Evolutionary conservation across 1,140 invertebrate genomes (phyloP), one percentile per base, ranked within the genome.

Genomic region (Dreissena polymorpha): DNA sequence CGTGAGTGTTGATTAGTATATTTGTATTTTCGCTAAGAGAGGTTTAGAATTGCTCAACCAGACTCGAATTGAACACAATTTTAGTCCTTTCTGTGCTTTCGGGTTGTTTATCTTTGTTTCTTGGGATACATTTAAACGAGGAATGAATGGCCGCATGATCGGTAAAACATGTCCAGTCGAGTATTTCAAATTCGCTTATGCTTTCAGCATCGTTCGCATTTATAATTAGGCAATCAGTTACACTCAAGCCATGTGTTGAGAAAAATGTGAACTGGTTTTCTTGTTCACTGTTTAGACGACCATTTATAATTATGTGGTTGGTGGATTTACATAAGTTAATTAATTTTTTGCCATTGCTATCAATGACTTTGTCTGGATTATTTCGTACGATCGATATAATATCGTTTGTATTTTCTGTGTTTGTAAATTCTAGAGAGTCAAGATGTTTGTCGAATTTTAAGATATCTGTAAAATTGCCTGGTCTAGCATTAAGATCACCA

Each of bases 291-390:
- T 39, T 39, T 39, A 39, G 39, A 39, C 39, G 39, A 39, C 39
- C 39, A 39, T 39, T 39, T 39, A 39, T 39, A 39, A 39, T 39
- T 39, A 39, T 39, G 39, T 39, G 39, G 39, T 39, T 39, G 2
- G 39, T 39, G 8, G 39, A 39, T 39, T 39, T 39, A 39, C 39
- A 39, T 39, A 39, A 39, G 39, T 39, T 39, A 39, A 63, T 75
- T 25, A 75, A 64, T 25, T 27, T 53, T 29, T 53, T 75, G 21
- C 72, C 72, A 75, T 75, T 53, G 23, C 7, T 72, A 72, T 72
- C 49, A 53, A 55, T 12, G 14, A 72, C 70, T 7, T 53, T 13
- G 49, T 75, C 55, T 29, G 53, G 53, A 75, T 63, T 63, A 25
- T 51, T 55, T 75, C 18, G 7, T 8, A 53, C 8, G 14, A 63